Conservation (phyloP, 2,113 vertebrate genomes). For the Seriola quinqueradiata region DNA sequence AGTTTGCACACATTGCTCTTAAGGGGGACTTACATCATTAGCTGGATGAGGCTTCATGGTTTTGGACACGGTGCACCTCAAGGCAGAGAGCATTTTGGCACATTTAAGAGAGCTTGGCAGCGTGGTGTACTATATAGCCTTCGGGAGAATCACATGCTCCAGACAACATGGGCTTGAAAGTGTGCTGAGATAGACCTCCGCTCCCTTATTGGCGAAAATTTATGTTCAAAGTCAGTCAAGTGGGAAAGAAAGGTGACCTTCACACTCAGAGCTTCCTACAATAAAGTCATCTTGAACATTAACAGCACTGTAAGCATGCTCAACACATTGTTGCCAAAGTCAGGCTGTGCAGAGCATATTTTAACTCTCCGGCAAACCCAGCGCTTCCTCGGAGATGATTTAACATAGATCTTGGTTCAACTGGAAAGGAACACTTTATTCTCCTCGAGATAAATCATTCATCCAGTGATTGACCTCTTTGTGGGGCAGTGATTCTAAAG, state of each 20-base stretch:
- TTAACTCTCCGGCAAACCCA: constrained; percentile 19
- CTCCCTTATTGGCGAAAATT: constrained; percentile 60
- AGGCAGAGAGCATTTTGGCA: constrained; percentile 60
- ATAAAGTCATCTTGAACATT: constrained; percentile 41
- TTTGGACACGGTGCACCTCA: constrained; percentile 50
- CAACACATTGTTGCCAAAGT: constrained; percentile 32
- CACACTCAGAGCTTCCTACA: constrained; percentile 32
- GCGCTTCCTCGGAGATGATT: constrained; percentile 14
- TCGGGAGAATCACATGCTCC: constrained; percentile 50
- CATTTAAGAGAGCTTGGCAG: constrained; percentile 69
- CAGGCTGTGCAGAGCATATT: constrained; percentile 18
- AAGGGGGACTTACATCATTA: constrained; percentile 57
- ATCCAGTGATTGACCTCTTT: constrained; percentile 79
- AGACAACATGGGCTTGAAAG: constrained; percentile 57
- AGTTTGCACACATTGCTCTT: constrained; percentile 35
- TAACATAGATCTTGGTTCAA: constrained; percentile 36
- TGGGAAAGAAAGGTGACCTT: constrained; percentile 67
- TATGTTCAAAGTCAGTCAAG: constrained; percentile 67
- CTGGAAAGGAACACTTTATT: constrained; percentile 34
- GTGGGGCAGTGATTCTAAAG: constrained; percentile 77
- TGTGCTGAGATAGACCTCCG: constrained; percentile 49
- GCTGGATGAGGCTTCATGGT: constrained; percentile 51
- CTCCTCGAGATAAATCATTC: constrained; percentile 66
- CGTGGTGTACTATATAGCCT: constrained; percentile 40
- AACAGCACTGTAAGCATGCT: constrained; percentile 21